Evolutionary conservation across 1,140 invertebrate species (phyloP).

Genomic region (Penaeus japonicus): DNA sequence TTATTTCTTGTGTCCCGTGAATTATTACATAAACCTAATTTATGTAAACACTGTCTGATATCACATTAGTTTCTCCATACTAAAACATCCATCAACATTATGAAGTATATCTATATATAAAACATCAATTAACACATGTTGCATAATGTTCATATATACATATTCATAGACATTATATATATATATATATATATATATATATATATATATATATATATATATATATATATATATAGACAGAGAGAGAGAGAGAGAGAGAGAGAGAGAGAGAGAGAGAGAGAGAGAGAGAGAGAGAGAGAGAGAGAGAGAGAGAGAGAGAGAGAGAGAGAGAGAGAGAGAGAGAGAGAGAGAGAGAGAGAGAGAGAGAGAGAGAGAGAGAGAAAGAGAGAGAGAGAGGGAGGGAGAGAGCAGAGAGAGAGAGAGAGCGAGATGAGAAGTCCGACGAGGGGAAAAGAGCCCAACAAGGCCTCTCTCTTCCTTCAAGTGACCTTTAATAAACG

Average conservation of each 20-base stretch:
- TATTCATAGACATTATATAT: too few species aligned
- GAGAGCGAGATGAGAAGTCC: neutral
- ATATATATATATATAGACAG: too few species aligned
- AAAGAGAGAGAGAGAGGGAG: neutral
- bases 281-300: constrained; percentile 7
- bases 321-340: neutral
- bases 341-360: neutral
- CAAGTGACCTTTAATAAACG: neutral
- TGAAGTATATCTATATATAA: too few species aligned
- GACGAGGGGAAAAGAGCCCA: neutral
- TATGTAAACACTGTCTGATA: too few species aligned
- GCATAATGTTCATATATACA: too few species aligned
- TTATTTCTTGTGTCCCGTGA: too few species aligned
- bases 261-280: constrained; percentile 22
- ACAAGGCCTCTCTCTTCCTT: neutral
- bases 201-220: too few species aligned
- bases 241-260: neutral
- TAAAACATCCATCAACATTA: too few species aligned
- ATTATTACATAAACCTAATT: too few species aligned
- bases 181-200: too few species aligned
- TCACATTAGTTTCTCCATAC: too few species aligned
- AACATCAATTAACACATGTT: too few species aligned
- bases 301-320: constrained; percentile 4
- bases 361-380: neutral
- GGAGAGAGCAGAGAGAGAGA: neutral